phyloP scores from a whole-genome alignment of 2,113 vertebrate species.

The Paratilapia polleni region DNA sequence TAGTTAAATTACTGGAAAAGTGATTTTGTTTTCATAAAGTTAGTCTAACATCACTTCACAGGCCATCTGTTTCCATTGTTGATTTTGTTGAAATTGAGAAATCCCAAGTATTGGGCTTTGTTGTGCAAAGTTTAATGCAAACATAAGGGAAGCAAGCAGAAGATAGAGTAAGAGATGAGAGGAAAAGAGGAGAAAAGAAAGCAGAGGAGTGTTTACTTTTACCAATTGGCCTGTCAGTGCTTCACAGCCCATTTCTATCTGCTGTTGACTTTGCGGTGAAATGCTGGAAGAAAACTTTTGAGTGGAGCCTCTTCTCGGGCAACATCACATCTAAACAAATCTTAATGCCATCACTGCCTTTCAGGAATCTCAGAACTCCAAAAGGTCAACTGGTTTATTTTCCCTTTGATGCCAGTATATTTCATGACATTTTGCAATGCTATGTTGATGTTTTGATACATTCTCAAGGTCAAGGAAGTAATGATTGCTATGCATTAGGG shows the following conservation, averaged over 20 bases:
- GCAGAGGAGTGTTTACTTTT: constrained; percentile 50
- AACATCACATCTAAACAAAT: constrained; percentile 46
- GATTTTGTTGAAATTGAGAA: constrained; percentile 49
- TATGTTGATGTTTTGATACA: neutral
- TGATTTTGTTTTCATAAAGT: neutral
- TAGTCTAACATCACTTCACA: constrained; percentile 26
- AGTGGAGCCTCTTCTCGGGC: constrained; percentile 23
- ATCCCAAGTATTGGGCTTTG: constrained; percentile 9
- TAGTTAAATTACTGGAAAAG: neutral
- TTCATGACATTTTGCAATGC: constrained; percentile 26
- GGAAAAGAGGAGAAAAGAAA: constrained; percentile 8
- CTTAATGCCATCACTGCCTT: constrained; percentile 4
- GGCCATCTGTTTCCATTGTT: constrained; percentile 39
- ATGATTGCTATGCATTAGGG: neutral
- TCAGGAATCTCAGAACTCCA: constrained; percentile 1
- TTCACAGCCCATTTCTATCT: constrained; percentile 44
- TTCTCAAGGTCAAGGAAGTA: neutral
- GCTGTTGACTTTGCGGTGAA: constrained; percentile 51
- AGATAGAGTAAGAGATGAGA: neutral
- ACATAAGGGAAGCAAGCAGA: constrained; percentile 37
- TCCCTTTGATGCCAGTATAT: constrained; percentile 20
- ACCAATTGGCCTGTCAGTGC: constrained; percentile 43
- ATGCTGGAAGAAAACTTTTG: constrained; percentile 31
- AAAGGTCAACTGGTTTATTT: constrained; percentile 42
- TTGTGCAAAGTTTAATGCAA: constrained; percentile 55